These are phyloP conservation scores for Elephas maximus DNA, from an alignment of 2,113 vertebrate species.

Conservation along the genomic window DNA sequence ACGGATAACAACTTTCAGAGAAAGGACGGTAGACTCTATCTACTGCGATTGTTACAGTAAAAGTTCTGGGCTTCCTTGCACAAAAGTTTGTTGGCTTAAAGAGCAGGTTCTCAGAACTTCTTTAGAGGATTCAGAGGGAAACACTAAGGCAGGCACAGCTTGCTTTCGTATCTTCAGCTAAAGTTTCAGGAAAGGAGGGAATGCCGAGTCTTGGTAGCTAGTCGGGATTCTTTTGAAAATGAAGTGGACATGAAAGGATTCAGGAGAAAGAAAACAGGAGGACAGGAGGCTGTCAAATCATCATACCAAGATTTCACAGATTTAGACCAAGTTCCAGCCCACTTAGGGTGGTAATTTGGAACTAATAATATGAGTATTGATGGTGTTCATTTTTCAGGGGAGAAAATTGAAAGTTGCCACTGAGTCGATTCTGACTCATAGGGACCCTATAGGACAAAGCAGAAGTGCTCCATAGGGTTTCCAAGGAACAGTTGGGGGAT, in stretches of 20 bases:
- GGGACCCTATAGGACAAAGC: too few relatives aligned
- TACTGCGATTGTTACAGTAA: not conserved
- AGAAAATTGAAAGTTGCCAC: not conserved
- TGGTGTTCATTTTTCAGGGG: not conserved
- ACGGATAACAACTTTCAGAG: not conserved
- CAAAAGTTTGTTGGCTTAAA: not conserved
- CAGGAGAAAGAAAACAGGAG: not conserved
- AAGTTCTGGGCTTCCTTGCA: not conserved
- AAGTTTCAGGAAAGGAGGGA: constrained; percentile 33
- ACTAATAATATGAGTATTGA: not conserved
- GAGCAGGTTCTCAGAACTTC: constrained; percentile 33
- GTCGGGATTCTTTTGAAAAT: constrained; percentile 75
- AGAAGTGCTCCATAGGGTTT: too few relatives aligned
- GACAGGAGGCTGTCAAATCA: not conserved
- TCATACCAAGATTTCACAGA: not conserved
- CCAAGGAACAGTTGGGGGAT: too few relatives aligned
- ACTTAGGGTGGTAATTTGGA: not conserved
- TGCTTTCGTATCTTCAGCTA: constrained; percentile 30
- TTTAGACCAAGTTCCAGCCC: constrained; percentile 15
- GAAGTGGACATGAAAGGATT: not conserved
- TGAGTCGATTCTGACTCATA: too few relatives aligned
- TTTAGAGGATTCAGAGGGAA: constrained; percentile 26
- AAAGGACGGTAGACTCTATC: not conserved
- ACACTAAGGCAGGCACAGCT: not conserved
- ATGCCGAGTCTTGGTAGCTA: constrained; percentile 60